phyloP scores from a whole-genome alignment of 2,888 invertebrate genomes.

The Apamea sordens region DNA sequence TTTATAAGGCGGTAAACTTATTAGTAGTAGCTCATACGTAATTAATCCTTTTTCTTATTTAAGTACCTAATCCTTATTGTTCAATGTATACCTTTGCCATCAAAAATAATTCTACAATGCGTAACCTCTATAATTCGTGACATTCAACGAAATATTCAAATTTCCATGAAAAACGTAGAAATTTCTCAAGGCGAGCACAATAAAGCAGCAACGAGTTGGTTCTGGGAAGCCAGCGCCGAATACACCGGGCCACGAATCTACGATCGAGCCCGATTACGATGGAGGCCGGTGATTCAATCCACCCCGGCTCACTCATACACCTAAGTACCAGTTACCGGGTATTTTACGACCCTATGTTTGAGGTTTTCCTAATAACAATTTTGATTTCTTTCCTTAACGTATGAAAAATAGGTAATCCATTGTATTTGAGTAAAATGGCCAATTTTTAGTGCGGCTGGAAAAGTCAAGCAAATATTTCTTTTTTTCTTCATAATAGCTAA shows the following conservation, averaged over 20 bases:
- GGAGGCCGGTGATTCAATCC: constrained; percentile 80
- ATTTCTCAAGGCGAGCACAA: constrained; percentile 55
- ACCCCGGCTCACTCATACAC: constrained; percentile 62
- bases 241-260: constrained; percentile 39
- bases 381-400: constrained; percentile 30
- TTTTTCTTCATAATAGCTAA: constrained; percentile 6
- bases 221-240: constrained; percentile 61
- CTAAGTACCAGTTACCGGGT: constrained; percentile 5
- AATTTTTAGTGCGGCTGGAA: constrained; percentile 26
- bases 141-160: constrained; percentile 48
- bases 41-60: background rate
- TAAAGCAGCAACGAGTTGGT: constrained; percentile 47
- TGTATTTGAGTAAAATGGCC: background rate
- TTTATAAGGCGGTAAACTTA: background rate
- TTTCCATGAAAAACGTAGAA: constrained; percentile 60
- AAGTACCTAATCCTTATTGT: background rate
- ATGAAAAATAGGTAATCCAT: background rate
- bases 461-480: background rate
- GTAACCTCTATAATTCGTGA: constrained; percentile 53
- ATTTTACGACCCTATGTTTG: constrained; percentile 46
- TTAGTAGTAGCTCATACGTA: too few relatives aligned
- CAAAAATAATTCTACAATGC: constrained; percentile 24
- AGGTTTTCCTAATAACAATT: constrained; percentile 44
- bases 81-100: background rate
- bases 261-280: constrained; percentile 63